These are phyloP conservation scores for Botia almorhae DNA, from an alignment of 2,797 vertebrate genomes.

Conservation along the genomic window DNA sequence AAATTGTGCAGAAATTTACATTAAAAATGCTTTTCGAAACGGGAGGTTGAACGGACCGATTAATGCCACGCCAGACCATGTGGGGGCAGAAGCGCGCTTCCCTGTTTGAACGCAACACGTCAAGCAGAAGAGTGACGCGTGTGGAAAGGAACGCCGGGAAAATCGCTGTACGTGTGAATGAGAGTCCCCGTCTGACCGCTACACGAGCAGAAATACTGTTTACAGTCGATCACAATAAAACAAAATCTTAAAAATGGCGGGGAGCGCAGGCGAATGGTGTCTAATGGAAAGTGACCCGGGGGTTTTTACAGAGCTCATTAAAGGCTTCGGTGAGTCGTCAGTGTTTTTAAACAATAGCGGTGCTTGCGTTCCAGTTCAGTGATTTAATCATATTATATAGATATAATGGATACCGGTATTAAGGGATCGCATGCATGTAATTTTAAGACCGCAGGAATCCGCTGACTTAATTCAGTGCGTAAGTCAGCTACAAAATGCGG, in stretches of 20 bases:
- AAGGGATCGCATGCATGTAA: not conserved
- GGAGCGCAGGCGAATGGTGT: constrained; percentile 97
- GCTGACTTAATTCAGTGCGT: not conserved
- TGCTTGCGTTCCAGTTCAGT: not conserved
- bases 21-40: too few relatives aligned
- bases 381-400: not conserved
- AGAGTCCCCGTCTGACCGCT: constrained; percentile 3
- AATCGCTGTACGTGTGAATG: constrained; percentile 29
- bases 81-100: constrained; percentile 21
- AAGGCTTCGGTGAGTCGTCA: constrained; percentile 89
- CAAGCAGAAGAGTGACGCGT: constrained; percentile 7
- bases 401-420: not conserved
- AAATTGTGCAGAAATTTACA: too few relatives aligned
- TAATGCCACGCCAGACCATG: not conserved
- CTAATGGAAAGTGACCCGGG: constrained; percentile 98
- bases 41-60: too few relatives aligned
- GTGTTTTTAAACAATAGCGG: not conserved
- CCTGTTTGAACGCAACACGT: too few relatives aligned
- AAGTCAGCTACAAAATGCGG: not conserved
- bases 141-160: constrained; percentile 56
- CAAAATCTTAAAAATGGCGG: constrained; percentile 78
- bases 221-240: not conserved
- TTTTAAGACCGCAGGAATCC: not conserved
- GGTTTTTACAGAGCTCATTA: constrained; percentile 97
- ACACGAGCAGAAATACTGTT: not conserved